Evolutionary conservation across 1,140 invertebrate species (phyloP).

Genomic region (Trialeurodes vaporariorum): DNA sequence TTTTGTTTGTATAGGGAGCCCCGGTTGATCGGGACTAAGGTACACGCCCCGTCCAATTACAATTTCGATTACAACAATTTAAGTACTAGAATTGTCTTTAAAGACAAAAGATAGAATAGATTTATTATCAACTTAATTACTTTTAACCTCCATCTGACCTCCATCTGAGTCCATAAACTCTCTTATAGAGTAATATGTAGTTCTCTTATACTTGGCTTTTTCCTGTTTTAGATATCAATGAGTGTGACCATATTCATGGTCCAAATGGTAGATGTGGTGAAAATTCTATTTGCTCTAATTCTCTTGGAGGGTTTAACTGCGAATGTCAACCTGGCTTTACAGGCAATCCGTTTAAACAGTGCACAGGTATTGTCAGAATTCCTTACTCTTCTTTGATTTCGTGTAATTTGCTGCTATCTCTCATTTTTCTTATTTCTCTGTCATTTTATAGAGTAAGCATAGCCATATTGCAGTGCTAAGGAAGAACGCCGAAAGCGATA

Average conservation of each 20-base stretch:
- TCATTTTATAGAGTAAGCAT: neutral
- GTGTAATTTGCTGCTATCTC: neutral
- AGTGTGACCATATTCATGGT: slow-evolving; percentile 70
- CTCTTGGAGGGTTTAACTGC: slow-evolving; percentile 62
- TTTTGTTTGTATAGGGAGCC: too few species aligned
- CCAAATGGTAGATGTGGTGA: slow-evolving; percentile 67
- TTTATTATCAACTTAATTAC: too few species aligned
- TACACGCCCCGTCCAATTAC: too few species aligned
- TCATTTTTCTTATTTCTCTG: neutral
- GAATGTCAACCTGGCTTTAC: slow-evolving; percentile 64
- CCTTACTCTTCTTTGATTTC: neutral
- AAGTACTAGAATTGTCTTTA: too few species aligned
- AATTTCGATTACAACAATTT: too few species aligned
- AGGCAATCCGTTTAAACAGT: slow-evolving; percentile 64
- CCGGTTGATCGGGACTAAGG: too few species aligned
- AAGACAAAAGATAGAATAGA: too few species aligned
- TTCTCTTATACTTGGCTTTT: too few species aligned
- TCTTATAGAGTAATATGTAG: neutral
- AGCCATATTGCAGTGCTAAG: neutral
- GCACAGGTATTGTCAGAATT: slow-evolving; percentile 41
- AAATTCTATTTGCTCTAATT: slow-evolving; percentile 75
- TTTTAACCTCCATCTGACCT: too few species aligned
- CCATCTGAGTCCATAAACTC: too few species aligned
- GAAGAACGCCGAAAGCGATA: neutral
- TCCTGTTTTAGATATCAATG: slow-evolving; percentile 65